A percentile compares a stretch with the other conserved stretches of the same genome.
Evolutionary conservation across 2,888 invertebrate genomes (phyloP).

Genomic region (Boloria euphrosyne): DNA sequence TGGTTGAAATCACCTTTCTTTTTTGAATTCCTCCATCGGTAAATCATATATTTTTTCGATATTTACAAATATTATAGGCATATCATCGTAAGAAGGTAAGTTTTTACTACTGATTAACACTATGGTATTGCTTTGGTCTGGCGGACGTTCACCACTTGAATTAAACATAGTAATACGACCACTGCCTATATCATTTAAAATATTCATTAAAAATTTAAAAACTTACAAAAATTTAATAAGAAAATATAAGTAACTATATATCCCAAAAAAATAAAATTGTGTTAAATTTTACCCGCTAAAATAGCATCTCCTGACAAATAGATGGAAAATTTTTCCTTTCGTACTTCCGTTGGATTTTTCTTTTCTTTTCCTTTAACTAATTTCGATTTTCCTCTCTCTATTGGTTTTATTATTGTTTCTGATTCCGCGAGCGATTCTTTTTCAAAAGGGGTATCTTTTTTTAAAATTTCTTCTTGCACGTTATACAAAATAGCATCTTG

Average conservation of each 20-base stretch:
- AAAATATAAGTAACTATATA: too few species aligned
- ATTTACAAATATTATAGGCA: conserved; percentile 66
- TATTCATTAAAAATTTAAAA: not conserved
- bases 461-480: conserved; percentile 55
- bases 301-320: conserved; percentile 57
- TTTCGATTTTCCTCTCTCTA: conserved; percentile 45
- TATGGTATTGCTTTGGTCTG: conserved; percentile 60
- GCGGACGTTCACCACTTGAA: conserved; percentile 51
- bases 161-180: conserved; percentile 63
- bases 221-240: not conserved
- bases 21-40: conserved; percentile 56
- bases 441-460: conserved; percentile 27
- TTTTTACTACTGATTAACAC: conserved; percentile 61
- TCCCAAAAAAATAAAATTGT: too few species aligned
- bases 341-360: conserved; percentile 47
- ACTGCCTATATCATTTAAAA: conserved; percentile 49
- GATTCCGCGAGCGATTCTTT: conserved; percentile 12
- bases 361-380: conserved; percentile 46
- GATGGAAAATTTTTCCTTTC: conserved; percentile 56
- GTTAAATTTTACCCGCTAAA: conserved; percentile 54
- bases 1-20: conserved; percentile 49
- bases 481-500: conserved; percentile 61
- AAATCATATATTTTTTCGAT: conserved; percentile 56
- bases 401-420: conserved; percentile 39
- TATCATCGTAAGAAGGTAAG: conserved; percentile 67